Evolutionary conservation across 2,888 invertebrate genomes (phyloP).

Genomic region (Belgica antarctica): DNA sequence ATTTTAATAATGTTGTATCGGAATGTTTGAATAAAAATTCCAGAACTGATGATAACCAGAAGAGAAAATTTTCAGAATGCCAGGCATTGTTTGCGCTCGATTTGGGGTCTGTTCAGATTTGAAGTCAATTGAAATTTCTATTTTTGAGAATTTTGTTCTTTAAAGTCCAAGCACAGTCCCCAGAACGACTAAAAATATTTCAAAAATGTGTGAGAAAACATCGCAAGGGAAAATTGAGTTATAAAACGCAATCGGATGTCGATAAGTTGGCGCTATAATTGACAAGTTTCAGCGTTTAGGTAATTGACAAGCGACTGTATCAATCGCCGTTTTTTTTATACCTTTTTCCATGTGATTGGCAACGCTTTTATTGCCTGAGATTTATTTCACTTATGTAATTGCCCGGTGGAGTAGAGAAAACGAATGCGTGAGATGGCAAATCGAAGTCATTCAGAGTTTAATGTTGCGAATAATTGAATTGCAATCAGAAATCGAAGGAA

Average conservation of each 20-base stretch:
- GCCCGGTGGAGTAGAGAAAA: background rate
- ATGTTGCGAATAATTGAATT: conserved; percentile 35
- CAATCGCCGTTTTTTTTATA: background rate
- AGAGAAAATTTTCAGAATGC: too few species aligned
- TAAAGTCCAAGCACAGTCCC: too few species aligned
- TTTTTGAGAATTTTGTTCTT: too few species aligned
- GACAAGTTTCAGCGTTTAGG: conserved; percentile 27
- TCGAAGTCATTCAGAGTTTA: conserved; percentile 1
- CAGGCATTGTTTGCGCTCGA: too few species aligned
- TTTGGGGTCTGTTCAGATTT: too few species aligned
- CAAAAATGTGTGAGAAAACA: too few species aligned
- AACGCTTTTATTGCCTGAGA: background rate
- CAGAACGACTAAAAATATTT: too few species aligned
- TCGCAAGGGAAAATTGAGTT: conserved; percentile 36
- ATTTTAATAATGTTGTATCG: too few species aligned
- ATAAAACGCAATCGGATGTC: conserved; percentile 14
- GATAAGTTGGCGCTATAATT: conserved; percentile 34
- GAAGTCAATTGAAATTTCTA: too few species aligned
- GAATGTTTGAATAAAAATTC: too few species aligned
- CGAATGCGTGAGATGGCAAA: background rate
- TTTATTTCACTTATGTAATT: conserved; percentile 2
- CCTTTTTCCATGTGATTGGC: background rate
- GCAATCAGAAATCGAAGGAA: conserved; percentile 17
- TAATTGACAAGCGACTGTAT: conserved; percentile 36
- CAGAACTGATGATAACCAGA: too few species aligned